A percentile compares a stretch with the other conserved stretches of the same genome.
phyloP scores from a whole-genome alignment of 2,113 vertebrate species.

The Puffinus mauretanicus region DNA sequence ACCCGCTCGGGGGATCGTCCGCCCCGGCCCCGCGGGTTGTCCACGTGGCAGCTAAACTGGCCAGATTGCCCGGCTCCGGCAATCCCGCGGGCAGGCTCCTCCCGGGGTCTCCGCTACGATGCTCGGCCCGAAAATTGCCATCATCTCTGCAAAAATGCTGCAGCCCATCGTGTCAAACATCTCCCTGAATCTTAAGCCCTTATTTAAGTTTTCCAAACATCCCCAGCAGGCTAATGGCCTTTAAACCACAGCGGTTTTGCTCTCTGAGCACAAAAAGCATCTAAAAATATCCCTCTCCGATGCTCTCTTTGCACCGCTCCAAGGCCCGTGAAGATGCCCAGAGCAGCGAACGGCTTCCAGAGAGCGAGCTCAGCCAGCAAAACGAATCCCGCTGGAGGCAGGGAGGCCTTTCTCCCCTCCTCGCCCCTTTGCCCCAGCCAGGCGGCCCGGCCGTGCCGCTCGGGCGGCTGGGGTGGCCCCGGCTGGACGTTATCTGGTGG shows the following conservation, averaged over 20 bases:
- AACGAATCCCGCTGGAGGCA: neutral
- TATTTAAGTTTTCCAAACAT: neutral
- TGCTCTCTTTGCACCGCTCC: neutral
- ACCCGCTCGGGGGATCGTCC: rapidly evolving
- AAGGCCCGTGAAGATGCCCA: rapidly evolving
- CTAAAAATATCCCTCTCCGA: neutral
- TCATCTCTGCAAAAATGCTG: neutral
- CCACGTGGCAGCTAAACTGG: neutral
- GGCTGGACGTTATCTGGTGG: neutral
- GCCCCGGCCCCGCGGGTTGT: rapidly evolving
- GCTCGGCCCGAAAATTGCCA: neutral
- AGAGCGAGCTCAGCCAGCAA: neutral
- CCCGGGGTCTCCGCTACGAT: rapidly evolving
- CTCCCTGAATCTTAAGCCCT: neutral
- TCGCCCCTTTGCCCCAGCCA: rapidly evolving
- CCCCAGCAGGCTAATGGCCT: neutral
- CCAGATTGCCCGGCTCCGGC: rapidly evolving
- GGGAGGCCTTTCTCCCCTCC: neutral
- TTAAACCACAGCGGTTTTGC: neutral
- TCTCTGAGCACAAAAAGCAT: neutral
- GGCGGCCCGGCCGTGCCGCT: neutral
- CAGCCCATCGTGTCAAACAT: neutral
- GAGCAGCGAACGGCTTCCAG: rapidly evolving
- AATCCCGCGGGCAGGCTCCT: rapidly evolving
- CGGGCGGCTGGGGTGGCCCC: rapidly evolving